Evolutionary conservation across 2,888 invertebrate species (phyloP), one percentile per base, ranked within the genome.

Genomic region (Chalcis sispes): DNA sequence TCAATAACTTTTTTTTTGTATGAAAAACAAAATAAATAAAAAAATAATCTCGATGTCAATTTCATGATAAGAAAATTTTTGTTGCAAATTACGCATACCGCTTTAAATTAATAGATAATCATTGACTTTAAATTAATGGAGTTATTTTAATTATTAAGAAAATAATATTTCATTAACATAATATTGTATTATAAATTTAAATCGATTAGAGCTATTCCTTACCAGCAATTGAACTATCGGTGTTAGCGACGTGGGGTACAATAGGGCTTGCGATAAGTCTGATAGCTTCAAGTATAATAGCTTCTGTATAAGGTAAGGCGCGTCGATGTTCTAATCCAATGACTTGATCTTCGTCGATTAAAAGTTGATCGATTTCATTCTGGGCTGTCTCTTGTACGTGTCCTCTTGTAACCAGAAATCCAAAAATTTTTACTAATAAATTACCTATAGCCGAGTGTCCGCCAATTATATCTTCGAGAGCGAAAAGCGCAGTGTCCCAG

Each of bases 361-460:
- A 79, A 0, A 81, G 86, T 0, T 80, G 81, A 76, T 91, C 90
- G 62, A 92, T 91, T 85, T 93, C 92, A 25, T 89, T 80, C 79
- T 91, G 91, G 1, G 93, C 90, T 72, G 87, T 89, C 58, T 84
- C 83, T 79, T 92, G 91, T 0, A 92, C 90, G 27, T 91, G 88
- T 0, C 90, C 90, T 76, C 90, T 89, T 7, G 89, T 89, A 0
- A 90, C 91, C 56, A 93, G 84, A 83, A 89, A 92, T 0, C 90
- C 92, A n/a, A 93, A 85, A 1, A 92, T 86, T 83, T 93, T 92
- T 48, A 91, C 87, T 70, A 93, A 82, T 48, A 93, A 90, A 84
- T 93, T 93, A 0, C 91, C 91, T 42, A 93, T 90, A 0, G 93
- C 93, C 0, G 93, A 90, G 82, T 93, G 93, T 2, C 93, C 93